Evolutionary conservation across 2,113 vertebrate species (phyloP).

Genomic region (Lepus americanus): DNA sequence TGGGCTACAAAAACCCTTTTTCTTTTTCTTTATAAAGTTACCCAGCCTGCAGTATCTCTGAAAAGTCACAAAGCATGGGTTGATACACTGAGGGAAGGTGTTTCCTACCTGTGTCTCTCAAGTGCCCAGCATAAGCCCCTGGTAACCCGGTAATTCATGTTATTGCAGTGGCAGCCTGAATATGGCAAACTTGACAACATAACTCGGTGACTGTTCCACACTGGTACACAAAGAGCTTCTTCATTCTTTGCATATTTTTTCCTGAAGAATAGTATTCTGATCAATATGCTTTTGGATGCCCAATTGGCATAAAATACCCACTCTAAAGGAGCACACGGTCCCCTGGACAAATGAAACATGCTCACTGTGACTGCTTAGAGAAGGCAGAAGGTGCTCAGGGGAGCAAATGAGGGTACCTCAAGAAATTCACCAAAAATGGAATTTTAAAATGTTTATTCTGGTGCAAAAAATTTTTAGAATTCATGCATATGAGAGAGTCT

Average conservation of each 20-base stretch:
- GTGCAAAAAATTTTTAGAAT: too few relatives aligned
- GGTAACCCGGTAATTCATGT: background rate
- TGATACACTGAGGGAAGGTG: background rate
- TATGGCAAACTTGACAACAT: background rate
- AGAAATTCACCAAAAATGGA: too few relatives aligned
- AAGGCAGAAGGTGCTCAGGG: background rate
- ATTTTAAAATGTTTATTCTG: too few relatives aligned
- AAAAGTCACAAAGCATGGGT: too few relatives aligned
- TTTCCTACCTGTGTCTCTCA: background rate
- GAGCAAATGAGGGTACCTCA: background rate
- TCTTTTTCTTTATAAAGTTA: too few relatives aligned
- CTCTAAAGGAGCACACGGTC: background rate
- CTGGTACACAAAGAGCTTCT: background rate
- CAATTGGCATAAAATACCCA: background rate
- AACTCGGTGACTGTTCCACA: background rate
- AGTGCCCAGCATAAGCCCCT: background rate
- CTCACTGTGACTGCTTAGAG: background rate
- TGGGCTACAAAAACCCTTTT: too few relatives aligned
- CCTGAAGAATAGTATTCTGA: background rate
- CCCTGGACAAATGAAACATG: constrained; percentile 15
- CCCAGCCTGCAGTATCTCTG: too few relatives aligned
- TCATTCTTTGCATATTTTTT: background rate
- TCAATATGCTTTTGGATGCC: constrained; percentile 12
- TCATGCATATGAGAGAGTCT: too few relatives aligned
- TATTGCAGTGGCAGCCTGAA: background rate